Evolutionary conservation across 2,797 vertebrate species (phyloP).

Genomic region (Peromyscus aztecus): DNA sequence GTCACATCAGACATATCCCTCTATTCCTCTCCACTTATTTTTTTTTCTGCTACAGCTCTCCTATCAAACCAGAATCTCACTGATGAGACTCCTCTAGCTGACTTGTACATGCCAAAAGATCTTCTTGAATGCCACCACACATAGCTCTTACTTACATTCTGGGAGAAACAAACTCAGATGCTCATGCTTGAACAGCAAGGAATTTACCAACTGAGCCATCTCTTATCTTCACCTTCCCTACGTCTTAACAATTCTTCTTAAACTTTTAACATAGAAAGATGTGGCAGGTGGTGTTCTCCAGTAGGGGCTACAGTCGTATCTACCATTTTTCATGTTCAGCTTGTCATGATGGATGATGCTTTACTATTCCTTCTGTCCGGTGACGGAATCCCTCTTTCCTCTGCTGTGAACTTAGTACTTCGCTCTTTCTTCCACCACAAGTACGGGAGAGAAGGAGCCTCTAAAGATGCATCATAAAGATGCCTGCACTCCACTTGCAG

Average conservation of each 20-base stretch:
- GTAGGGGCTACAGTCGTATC: too few species aligned
- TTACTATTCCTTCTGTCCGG: neutral
- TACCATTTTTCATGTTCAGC: neutral
- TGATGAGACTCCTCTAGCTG: neutral
- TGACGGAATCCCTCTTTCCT: neutral
- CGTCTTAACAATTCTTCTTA: neutral
- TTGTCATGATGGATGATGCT: neutral
- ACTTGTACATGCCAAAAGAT: neutral
- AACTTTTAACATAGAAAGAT: conserved; percentile 6
- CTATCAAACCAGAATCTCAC: neutral
- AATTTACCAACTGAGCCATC: neutral
- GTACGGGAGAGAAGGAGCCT: neutral
- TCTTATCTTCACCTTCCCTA: neutral
- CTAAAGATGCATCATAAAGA: neutral
- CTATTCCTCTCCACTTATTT: neutral
- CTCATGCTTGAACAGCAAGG: neutral
- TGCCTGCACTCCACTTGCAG: neutral
- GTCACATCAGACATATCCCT: neutral
- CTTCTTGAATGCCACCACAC: neutral
- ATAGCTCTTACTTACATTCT: neutral
- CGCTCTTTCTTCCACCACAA: neutral
- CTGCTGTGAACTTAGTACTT: neutral
- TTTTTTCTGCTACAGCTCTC: neutral
- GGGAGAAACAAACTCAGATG: neutral
- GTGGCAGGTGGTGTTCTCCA: neutral